Base-by-base conservation (phyloP, 2,888 invertebrate species). In the Drosophila multiciliata region DNA sequence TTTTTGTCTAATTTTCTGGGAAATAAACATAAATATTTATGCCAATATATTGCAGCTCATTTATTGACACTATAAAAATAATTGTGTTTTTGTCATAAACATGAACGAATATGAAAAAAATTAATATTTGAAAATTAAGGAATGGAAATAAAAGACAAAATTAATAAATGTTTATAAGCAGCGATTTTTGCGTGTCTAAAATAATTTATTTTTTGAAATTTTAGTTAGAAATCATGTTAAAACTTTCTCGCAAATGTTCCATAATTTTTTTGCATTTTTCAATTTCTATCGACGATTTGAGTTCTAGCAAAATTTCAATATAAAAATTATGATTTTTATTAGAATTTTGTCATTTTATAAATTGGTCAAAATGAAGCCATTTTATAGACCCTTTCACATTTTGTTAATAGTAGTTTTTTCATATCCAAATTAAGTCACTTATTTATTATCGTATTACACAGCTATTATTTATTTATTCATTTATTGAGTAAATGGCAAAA, bases 41-140 rank as follows among this genome's bases (percentile, higher is more conserved):
- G 53, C 45, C 32, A 54, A 54, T 48, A 54, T 54, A 54, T 53
- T 67, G 67, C 8, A 26, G 53, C 38, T 33, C 23, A 66, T 66
- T 67, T 26, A 48, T 33, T 4, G 20, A 20, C 23, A 20, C 50
- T 52, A 36, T 66, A 66, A 52, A 66, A 26, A 35, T 66, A 33
- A 52, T 66, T 66, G 29, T 15, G 49, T 9, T 2, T 26, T 12
- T 17, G 49, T 29, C 49, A 50, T 26, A 26, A 65, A 15, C n/a
- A 65, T 65, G 38, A 26, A 12, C 32, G 23, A 15, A 7, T 11
- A n/a, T 9, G 5, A 36, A 6, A 15, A 11, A 17, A 23, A 49
- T 7, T 15, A 36, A 49, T 32, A n/a, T 23, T 36, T 2, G 23
- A 7, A 20, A 45, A 45, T 45, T 20, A 8, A 8, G 4, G 15